phyloP scores from a whole-genome alignment of 2,113 vertebrate species.

The Pseudolaguvia tuberculata region DNA sequence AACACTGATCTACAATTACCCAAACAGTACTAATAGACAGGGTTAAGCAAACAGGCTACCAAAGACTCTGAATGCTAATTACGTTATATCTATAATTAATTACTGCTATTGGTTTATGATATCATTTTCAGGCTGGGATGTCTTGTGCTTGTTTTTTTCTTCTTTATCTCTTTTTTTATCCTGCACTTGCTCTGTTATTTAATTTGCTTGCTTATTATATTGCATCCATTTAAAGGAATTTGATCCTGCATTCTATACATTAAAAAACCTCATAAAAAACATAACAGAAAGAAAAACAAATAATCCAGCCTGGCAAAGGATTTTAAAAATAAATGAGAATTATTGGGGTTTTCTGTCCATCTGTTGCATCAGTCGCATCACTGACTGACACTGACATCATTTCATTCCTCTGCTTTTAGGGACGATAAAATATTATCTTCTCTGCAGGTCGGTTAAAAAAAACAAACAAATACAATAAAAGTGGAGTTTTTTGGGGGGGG shows the following conservation, averaged over 20 bases:
- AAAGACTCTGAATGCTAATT: too few species aligned
- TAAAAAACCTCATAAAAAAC: not conserved
- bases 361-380: not conserved
- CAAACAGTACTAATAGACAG: too few species aligned
- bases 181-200: not conserved
- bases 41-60: too few species aligned
- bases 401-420: not conserved
- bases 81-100: too few species aligned
- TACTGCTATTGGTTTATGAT: too few species aligned
- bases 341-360: not conserved
- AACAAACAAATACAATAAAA: not conserved
- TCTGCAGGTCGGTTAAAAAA: not conserved
- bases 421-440: not conserved
- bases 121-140: not conserved
- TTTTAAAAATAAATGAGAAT: not conserved
- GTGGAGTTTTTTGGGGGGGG: not conserved
- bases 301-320: not conserved
- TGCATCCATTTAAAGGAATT: not conserved
- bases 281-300: not conserved
- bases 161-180: too few species aligned
- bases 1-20: too few species aligned
- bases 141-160: not conserved
- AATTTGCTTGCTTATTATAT: not conserved
- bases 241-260: not conserved
- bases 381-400: not conserved